These are phyloP conservation scores for Hexactinellida sp. DNA, from an alignment of 37 sponge, comb jelly and placozoan species.

Conservation along the genomic window DNA sequence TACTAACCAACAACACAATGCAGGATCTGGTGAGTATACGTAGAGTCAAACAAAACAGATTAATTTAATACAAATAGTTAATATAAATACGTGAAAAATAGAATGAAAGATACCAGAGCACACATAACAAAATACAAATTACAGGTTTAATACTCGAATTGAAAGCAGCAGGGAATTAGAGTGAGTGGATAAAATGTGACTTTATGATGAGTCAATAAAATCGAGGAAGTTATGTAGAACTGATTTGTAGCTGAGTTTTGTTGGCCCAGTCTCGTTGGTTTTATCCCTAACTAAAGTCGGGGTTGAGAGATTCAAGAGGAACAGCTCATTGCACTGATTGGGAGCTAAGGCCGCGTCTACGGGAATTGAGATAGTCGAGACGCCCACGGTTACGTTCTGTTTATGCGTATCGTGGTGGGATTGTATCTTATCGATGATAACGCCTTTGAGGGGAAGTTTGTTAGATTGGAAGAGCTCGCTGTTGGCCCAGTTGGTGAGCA, in stretches of 20 bases:
- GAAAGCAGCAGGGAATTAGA: neutral
- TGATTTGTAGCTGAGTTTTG: neutral
- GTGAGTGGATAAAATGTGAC: neutral
- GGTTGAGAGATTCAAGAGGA: neutral
- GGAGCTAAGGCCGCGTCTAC: neutral
- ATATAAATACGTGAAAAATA: neutral
- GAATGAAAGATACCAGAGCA: neutral
- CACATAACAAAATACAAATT: neutral
- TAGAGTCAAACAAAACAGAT: neutral
- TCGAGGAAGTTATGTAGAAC: neutral
- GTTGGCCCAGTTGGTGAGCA: neutral
- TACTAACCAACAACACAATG: conserved; percentile 70
- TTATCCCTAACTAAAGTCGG: neutral
- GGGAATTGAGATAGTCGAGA: neutral
- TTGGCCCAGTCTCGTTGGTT: neutral
- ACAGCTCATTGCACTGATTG: neutral
- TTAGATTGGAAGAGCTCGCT: neutral
- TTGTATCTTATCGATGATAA: neutral
- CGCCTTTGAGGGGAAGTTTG: neutral
- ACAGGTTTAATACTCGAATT: no score
- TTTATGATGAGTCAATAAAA: neutral
- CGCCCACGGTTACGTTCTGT: neutral
- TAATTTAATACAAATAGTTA: neutral
- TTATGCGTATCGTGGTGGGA: neutral
- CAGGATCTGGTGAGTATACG: conserved; percentile 58